Evolutionary conservation across 2,113 vertebrate genomes (phyloP), one percentile per base, ranked within the genome.

Genomic region (Crotalus horridus): DNA sequence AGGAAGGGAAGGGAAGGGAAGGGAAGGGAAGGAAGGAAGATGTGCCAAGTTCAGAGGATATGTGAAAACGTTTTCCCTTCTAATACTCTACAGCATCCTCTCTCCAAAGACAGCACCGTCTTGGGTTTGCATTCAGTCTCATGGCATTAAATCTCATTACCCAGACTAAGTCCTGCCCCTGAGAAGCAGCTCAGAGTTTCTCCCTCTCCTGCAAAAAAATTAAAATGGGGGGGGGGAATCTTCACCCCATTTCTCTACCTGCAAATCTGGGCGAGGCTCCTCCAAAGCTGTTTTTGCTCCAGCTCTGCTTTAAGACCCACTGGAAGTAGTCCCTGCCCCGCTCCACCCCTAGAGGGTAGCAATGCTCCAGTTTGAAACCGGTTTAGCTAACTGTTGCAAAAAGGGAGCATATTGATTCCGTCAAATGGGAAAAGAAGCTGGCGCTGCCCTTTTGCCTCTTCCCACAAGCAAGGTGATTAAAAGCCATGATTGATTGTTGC

Each of bases 291-390:
- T 69, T 51, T 15, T 69, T 13, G 61, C 26, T 13, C 61, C 61
- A 13, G 29, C 61, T 69, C 61, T 13, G 61, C 61, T 69, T 69
- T 6, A 21, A 58, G 56, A n/a, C 64, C 13, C 64, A 5, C 59
- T 26, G 24, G 64, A n/a, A 33, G n/a, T 2, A 0, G 95, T 95
- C 95, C 59, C 4, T 58, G 81, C 51, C 59, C 64, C 86, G 5
- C 90, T 95, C 96, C 74, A 74, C 88, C 8, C 90, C 96, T 95
- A 95, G 94, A 88, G 29, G 95, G 94, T 95, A 95, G 96, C 97
- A 95, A 59, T 94, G 90, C 94, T 94, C 64, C 0, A 89, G 53
- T 90, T 93, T 17, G 15, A 0, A 87, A 59, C 51, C 1, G 33
- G 3, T 0, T 54, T n/a, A 21, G 53, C 17, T 17, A 1, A 10